phyloP scores from a whole-genome alignment of 2,797 vertebrate species.

The Phataginus tetradactyla region DNA sequence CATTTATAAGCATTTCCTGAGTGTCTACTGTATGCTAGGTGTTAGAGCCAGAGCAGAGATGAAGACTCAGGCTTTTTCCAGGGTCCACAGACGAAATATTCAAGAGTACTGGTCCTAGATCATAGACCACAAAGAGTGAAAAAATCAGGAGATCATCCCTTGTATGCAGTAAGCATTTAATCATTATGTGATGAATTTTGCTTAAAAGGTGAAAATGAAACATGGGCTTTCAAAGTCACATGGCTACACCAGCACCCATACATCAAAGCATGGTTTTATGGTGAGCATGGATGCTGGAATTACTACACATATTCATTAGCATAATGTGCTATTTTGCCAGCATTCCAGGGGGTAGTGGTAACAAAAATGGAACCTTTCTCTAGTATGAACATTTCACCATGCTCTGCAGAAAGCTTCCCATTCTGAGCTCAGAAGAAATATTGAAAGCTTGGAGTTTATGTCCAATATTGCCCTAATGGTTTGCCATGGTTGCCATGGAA shows the following conservation, averaged over 20 bases:
- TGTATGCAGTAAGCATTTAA: neutral
- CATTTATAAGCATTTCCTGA: neutral
- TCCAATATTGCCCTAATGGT: neutral
- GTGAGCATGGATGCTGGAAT: neutral
- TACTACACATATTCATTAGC: neutral
- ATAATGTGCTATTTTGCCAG: conserved; percentile 22
- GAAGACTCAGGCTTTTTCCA: neutral
- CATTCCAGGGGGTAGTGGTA: neutral
- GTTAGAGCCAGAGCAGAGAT: neutral
- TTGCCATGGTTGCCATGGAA: conserved; percentile 65
- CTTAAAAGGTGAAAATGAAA: conserved; percentile 49
- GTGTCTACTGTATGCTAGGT: neutral
- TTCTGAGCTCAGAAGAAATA: neutral
- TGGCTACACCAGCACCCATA: neutral
- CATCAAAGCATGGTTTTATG: neutral
- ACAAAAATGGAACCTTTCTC: neutral
- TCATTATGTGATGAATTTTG: neutral
- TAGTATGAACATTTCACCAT: neutral
- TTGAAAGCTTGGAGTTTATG: neutral
- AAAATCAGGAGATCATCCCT: neutral
- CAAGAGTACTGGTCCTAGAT: neutral
- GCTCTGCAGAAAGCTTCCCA: neutral
- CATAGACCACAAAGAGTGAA: neutral
- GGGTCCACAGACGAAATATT: neutral
- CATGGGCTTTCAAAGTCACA: conserved; percentile 29